A percentile compares a stretch with the other conserved stretches of the same genome.
Conservation (phyloP, 1,140 invertebrate species). For the Mizuhopecten yessoensis region DNA sequence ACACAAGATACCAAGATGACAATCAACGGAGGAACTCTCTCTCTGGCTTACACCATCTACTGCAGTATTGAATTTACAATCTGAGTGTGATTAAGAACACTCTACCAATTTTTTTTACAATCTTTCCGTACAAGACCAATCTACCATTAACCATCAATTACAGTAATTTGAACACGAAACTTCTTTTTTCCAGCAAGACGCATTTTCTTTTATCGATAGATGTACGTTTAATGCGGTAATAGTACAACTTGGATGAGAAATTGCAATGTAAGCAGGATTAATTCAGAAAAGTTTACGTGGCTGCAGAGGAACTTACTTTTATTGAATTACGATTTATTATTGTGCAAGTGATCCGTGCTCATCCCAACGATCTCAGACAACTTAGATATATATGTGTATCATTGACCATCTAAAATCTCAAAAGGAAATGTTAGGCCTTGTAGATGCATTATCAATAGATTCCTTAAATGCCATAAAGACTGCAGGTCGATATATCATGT, state of each 20-base stretch:
- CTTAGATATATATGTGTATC: background rate
- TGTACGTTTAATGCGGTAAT: background rate
- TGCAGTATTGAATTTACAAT: no score
- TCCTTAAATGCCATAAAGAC: background rate
- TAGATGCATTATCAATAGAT: background rate
- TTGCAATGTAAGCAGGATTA: background rate
- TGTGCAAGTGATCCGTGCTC: background rate
- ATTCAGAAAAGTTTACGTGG: background rate
- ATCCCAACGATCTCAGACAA: background rate
- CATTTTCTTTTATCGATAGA: background rate
- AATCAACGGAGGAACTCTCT: no score
- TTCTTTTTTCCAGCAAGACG: background rate
- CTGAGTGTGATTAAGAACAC: no score
- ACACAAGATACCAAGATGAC: background rate
- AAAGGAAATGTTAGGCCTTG: background rate
- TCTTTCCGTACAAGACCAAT: no score
- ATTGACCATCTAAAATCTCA: background rate
- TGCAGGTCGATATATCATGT: background rate
- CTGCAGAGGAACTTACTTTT: background rate
- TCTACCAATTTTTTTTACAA: no score
- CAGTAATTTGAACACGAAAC: background rate
- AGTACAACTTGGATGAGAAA: background rate
- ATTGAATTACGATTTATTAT: slow-evolving; percentile 12
- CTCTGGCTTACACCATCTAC: no score
- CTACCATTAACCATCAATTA: background rate